Evolutionary conservation across 2,113 vertebrate species (phyloP).

Genomic region (Ophiodon elongatus): DNA sequence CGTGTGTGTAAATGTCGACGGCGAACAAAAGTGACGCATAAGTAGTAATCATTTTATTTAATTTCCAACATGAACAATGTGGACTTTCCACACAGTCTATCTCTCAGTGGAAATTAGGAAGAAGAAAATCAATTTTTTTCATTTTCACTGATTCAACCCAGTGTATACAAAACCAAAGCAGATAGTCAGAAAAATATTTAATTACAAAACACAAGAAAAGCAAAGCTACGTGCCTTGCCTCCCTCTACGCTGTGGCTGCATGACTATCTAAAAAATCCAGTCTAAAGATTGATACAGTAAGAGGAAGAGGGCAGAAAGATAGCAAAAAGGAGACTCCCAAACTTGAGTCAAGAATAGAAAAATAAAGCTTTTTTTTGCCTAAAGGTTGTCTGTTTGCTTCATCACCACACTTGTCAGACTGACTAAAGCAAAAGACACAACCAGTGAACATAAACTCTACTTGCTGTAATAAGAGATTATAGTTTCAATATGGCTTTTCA

Average conservation of each 20-base stretch:
- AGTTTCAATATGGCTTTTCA: slow-evolving; percentile 83
- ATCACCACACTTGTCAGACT: slow-evolving; percentile 70
- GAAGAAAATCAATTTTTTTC: slow-evolving; percentile 65
- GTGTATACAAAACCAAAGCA: slow-evolving; percentile 78
- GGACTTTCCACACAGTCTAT: slow-evolving; percentile 31
- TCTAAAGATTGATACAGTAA: slow-evolving; percentile 62
- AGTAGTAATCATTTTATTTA: slow-evolving; percentile 59
- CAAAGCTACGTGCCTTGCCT: slow-evolving; percentile 66
- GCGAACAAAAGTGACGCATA: slow-evolving; percentile 26
- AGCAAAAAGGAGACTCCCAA: slow-evolving; percentile 85
- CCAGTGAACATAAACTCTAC: slow-evolving; percentile 60
- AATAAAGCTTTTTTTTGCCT: slow-evolving; percentile 83
- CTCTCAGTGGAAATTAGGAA: slow-evolving; percentile 45
- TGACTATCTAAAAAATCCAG: slow-evolving; percentile 58
- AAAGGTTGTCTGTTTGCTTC: slow-evolving; percentile 74
- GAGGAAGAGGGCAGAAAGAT: slow-evolving; percentile 70
- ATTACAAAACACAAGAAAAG: slow-evolving; percentile 79
- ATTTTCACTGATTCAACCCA: slow-evolving; percentile 69
- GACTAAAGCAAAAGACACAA: slow-evolving; percentile 71
- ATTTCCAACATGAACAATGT: slow-evolving; percentile 45
- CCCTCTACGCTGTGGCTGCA: slow-evolving; percentile 56
- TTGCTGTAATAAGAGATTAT: slow-evolving; percentile 62
- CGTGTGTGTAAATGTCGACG: neutral
- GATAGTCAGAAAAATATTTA: slow-evolving; percentile 78
- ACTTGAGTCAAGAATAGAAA: slow-evolving; percentile 85